phyloP scores from a whole-genome alignment of 2,888 invertebrate genomes.

The Cerceris rybyensis region DNA sequence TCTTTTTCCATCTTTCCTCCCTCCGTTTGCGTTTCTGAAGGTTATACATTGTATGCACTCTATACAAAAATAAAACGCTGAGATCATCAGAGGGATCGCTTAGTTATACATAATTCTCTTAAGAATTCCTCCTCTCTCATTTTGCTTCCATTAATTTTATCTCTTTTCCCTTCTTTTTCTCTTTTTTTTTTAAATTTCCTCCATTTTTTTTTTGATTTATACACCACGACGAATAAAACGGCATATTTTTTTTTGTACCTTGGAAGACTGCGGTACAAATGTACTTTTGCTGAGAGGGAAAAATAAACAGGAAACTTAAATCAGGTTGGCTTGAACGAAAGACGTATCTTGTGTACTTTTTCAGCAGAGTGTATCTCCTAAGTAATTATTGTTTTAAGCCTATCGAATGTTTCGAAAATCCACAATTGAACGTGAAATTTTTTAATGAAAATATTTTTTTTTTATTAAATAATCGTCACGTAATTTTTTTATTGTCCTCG shows the following conservation, averaged over 20 bases:
- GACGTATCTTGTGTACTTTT: slow-evolving; percentile 9
- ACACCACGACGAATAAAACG: slow-evolving; percentile 64
- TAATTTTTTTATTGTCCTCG: no score
- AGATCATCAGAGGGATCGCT: slow-evolving; percentile 75
- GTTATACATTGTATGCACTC: slow-evolving; percentile 73
- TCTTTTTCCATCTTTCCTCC: slow-evolving; percentile 49
- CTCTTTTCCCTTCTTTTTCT: slow-evolving; percentile 17
- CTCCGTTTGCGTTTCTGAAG: slow-evolving; percentile 65
- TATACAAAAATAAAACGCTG: slow-evolving; percentile 81
- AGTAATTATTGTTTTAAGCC: slow-evolving; percentile 31
- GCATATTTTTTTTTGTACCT: slow-evolving; percentile 68
- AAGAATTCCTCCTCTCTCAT: slow-evolving; percentile 25
- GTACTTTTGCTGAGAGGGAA: slow-evolving; percentile 27
- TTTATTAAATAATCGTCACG: no score
- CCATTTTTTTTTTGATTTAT: slow-evolving; percentile 68
- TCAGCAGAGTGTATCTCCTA: slow-evolving; percentile 28
- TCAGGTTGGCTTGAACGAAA: slow-evolving; percentile 37
- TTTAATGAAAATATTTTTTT: background rate
- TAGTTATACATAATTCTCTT: slow-evolving; percentile 71
- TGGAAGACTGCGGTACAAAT: slow-evolving; percentile 74
- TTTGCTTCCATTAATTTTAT: slow-evolving; percentile 43
- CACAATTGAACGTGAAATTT: slow-evolving; percentile 28
- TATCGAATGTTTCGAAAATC: slow-evolving; percentile 54
- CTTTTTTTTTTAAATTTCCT: slow-evolving; percentile 22
- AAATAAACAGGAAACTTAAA: slow-evolving; percentile 16